phyloP scores from a whole-genome alignment of 2,797 vertebrate genomes.

The Eulemur mongoz region DNA sequence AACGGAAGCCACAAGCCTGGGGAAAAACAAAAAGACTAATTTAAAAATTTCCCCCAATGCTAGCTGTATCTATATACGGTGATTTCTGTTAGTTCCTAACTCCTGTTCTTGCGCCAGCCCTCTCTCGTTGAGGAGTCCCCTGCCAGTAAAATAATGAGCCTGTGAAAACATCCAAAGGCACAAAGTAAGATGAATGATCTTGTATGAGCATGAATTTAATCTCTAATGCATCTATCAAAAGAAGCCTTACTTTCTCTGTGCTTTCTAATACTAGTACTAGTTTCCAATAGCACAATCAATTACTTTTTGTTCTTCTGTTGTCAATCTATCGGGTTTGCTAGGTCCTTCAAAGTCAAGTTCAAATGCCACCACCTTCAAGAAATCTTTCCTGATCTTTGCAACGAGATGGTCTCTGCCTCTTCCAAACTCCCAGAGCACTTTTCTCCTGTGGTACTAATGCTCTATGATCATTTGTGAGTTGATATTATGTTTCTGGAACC shows the following conservation, averaged over 20 bases:
- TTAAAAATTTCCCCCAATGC: background rate
- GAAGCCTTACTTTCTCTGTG: background rate
- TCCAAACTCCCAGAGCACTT: background rate
- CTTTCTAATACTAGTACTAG: background rate
- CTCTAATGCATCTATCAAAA: background rate
- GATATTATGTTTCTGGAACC: background rate
- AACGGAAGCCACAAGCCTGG: background rate
- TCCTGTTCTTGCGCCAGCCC: background rate
- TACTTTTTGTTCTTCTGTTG: background rate
- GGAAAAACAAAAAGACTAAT: background rate
- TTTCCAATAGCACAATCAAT: background rate
- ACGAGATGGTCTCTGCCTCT: background rate
- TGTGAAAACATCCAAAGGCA: background rate
- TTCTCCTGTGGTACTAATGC: background rate
- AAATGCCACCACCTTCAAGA: background rate
- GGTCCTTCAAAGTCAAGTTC: background rate
- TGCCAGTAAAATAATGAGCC: background rate
- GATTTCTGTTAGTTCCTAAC: background rate
- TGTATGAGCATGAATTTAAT: background rate
- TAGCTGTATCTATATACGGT: background rate
- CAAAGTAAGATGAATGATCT: background rate
- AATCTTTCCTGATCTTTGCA: background rate
- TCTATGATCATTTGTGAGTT: background rate
- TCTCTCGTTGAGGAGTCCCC: background rate
- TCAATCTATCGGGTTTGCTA: background rate